Base-by-base conservation (phyloP, 1,140 invertebrate genomes). In the Parasteatoda tepidariorum region DNA sequence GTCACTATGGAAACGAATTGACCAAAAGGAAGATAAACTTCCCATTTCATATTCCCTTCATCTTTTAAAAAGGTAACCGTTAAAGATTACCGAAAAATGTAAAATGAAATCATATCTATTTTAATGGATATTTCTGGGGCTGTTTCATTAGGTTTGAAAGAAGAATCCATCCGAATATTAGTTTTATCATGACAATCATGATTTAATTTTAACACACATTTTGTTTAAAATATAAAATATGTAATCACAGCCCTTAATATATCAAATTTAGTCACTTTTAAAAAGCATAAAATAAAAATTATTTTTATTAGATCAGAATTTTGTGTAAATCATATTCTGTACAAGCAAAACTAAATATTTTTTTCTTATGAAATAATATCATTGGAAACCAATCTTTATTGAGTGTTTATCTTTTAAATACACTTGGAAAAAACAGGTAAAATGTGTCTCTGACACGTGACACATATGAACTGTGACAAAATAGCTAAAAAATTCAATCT, bases 21-120 rank as follows among this genome's bases (percentile, higher is more conserved):
- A 78, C 74, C 74, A 48, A 28, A 78, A 78, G 48, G 59, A 66
- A 78, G 74, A 78, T 78, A 78, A 78, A 57, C 59, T 33, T 66
- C 61, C 61, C 61, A 57, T 78, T 78, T 67, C 74, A 78, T 78
- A 78, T 66, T 55, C 38, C 57, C 66, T 76, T 66, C 15, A 15
- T 48, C 38, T 48, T 33, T 78, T 66, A 5, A 64, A 66, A 78
- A 24, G 26, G 28, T 28, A 66, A 41, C 34, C 41, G 61, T 18
- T 13, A 48, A 48, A 48, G 9, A 48, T 48, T 48, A 18, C 38
- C 18, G 9, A 13, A 48, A 48, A 48, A 13, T 48, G 38, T 9
- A 9, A 48, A 48, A 48, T 48, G 38, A 9, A 48, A 48, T 48
- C 4, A 48, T 48, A 13, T 48, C 18, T 48, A 48, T 48, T 18